Evolutionary conservation across 2,113 vertebrate genomes (phyloP).

Genomic region (Pteronura brasiliensis): DNA sequence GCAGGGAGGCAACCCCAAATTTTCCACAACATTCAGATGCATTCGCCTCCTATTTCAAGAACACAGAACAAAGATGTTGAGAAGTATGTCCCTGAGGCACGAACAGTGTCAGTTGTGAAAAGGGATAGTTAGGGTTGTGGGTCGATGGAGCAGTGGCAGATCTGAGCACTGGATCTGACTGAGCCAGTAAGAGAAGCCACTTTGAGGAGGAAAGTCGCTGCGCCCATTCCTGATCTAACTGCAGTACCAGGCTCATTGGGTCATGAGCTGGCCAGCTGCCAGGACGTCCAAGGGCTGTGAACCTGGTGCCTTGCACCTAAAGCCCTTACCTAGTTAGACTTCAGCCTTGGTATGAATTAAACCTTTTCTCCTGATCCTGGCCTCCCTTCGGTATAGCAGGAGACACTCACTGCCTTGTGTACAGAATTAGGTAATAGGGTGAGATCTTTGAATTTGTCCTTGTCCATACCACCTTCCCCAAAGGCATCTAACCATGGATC

Average conservation of each 20-base stretch:
- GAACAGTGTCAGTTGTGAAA: neutral
- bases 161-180: neutral
- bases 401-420: neutral
- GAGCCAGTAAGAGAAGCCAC: no score
- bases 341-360: neutral
- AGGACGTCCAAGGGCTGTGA: neutral
- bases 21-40: neutral
- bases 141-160: no score
- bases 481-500: neutral
- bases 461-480: neutral
- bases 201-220: neutral
- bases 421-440: neutral
- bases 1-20: neutral
- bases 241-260: accelerated
- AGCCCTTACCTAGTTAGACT: neutral
- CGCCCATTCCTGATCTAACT: no score
- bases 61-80: neutral
- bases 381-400: neutral
- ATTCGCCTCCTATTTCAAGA: neutral
- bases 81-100: neutral
- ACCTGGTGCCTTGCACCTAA: neutral
- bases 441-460: neutral
- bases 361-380: neutral
- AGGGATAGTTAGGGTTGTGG: neutral
- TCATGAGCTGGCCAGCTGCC: neutral